Evolutionary conservation across 1,140 invertebrate species (phyloP).

Genomic region (Bombyx mandarina): DNA sequence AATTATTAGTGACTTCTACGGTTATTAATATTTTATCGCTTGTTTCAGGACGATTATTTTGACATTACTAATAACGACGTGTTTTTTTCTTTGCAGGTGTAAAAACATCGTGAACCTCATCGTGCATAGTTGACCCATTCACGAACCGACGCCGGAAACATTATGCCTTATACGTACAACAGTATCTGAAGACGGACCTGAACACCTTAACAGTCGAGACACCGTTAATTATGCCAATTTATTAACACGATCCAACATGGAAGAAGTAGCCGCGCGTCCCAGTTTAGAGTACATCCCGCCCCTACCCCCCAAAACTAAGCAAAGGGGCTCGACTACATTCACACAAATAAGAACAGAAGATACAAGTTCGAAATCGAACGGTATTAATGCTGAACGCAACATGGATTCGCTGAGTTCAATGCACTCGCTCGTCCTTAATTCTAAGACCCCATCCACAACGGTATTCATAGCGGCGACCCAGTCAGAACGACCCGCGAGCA

Average conservation of each 20-base stretch:
- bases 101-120: conserved; percentile 34
- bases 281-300: conserved; percentile 57
- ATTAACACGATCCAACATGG: conserved; percentile 48
- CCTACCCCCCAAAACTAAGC: conserved; percentile 47
- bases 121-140: conserved; percentile 55
- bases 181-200: conserved; percentile 50
- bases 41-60: neutral
- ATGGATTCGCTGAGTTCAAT: conserved; percentile 65
- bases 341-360: conserved; percentile 56
- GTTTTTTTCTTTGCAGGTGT: conserved; percentile 48
- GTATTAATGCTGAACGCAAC: conserved; percentile 23
- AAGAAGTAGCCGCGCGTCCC: conserved; percentile 51
- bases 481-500: conserved; percentile 61
- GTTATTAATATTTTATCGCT: neutral
- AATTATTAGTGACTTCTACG: too few species aligned
- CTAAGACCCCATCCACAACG: conserved; percentile 71
- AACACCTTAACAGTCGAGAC: conserved; percentile 43
- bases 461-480: conserved; percentile 74
- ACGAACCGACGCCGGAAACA: conserved; percentile 52
- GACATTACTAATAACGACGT: conserved; percentile 11
- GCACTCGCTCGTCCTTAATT: conserved; percentile 69
- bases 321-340: conserved; percentile 54
- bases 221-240: conserved; percentile 63
- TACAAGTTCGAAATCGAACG: conserved; percentile 38
- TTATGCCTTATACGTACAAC: conserved; percentile 61